Evolutionary conservation across 2,888 invertebrate species (phyloP), one percentile per base, ranked within the genome.

Genomic region (Archips xylosteana): DNA sequence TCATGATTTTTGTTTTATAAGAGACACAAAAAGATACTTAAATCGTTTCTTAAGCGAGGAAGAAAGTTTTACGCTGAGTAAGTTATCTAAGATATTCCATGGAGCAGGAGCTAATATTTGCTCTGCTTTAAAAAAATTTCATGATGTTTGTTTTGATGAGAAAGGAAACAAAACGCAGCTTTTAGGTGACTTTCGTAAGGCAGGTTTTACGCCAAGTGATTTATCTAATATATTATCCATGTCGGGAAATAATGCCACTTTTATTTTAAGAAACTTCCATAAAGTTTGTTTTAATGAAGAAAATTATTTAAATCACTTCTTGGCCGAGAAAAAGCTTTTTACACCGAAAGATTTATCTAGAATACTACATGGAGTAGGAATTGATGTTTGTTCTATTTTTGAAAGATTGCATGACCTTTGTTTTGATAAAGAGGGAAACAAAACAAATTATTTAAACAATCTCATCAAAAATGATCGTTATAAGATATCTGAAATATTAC

Each of bases 401-500:
- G 70, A 82, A 79, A 78, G 74, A 75, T 79, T 82, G 73, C 78
- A 82, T 79, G 78, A 77, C 68, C 75, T 82, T 81, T 83, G 83
- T 79, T 82, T 82, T 82, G 82, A 82, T 81, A 79, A 80, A 75
- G 78, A 47, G 70, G 85, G 84, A 79, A 83, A 78, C 39, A 83
- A 75, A 80, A 85, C 81, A 74, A 61, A 78, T 61, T 84, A 84
- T 81, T 82, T 85, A 76, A 82, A 80, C 10, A 77, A 80, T 76
- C 79, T 83, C 74, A 78, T 80, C 74, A 77, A 78, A 76, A 78
- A 79, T 76, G 47, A 75, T 13, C 63, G n/a, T 10, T 32, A 75
- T 78, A 71, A 74, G 75, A 76, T 82, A 78, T n/a, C 66, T 78
- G 49, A 76, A 78, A 79, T 74, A 78, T 75, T 82, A 76, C 62